Conservation (phyloP, 2,113 vertebrate species). For the Odobenus rosmarus region DNA sequence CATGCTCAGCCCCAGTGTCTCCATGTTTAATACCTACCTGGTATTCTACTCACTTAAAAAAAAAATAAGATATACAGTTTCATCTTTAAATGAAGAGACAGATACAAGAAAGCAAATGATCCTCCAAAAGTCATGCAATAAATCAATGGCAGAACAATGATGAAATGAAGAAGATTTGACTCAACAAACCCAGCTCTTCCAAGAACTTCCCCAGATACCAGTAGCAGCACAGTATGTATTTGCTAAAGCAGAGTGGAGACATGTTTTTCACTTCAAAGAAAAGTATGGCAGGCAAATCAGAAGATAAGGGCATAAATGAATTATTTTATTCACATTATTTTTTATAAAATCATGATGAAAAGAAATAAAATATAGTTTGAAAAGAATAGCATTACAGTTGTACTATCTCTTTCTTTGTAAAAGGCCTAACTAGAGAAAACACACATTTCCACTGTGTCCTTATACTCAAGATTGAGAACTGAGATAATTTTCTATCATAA, state of each 20-base stretch:
- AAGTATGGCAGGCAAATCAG: background rate
- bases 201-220: background rate
- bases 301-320: background rate
- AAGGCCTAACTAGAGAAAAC: background rate
- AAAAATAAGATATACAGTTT: background rate
- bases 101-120: background rate
- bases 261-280: background rate
- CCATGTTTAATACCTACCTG: background rate
- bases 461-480: background rate
- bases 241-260: background rate
- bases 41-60: background rate
- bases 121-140: background rate
- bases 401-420: background rate
- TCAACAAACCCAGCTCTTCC: background rate
- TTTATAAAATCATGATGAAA: conserved; percentile 2
- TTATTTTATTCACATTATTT: background rate
- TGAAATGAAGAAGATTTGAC: background rate
- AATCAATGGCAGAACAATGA: conserved; percentile 28
- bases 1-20: background rate
- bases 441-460: background rate
- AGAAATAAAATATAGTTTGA: background rate
- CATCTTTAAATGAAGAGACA: background rate
- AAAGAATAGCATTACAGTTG: background rate
- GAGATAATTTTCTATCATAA: background rate
- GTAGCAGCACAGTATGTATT: accelerated